Base-by-base conservation (phyloP, 1,140 invertebrate species). In the Pseudomyrmex sp. region DNA sequence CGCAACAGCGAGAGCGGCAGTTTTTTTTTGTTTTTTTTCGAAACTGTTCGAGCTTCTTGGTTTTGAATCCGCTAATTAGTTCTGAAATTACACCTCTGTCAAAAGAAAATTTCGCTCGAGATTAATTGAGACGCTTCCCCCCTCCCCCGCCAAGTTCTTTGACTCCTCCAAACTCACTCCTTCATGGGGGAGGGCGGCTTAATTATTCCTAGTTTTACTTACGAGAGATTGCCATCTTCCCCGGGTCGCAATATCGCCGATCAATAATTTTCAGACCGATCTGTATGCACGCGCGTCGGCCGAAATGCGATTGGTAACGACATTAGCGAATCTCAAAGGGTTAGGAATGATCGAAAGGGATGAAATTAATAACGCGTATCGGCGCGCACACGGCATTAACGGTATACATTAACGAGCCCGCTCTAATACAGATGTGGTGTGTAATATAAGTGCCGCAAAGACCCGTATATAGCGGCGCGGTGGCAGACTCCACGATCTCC, bases 381-480 rank as follows among this genome's bases (percentile, higher is more conserved):
- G 52, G 35, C 48, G 18, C 23, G 76, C 66, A 44, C 48, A 70
- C 44, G 20, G 50, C 65, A 80, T 80, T 80, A 80, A 80, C 76
- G 54, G 76, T 70, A 48, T 70, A 80, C 66, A 70, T 72, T 80
- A 80, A 80, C 76, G 44, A 72, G 56, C 59, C 54, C 35, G 15
- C 44, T 23, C n/a, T 8, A 18, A 18, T 48, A 59, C 54, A 59
- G 54, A 80, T 54, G 65, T 46, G 46, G 1, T 20, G 20, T 79
- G 76, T 80, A 80, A 80, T 72, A 80, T 80, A 80, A 80, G 66
- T 80, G 76, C 66, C 56, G 76, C 76, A 80, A 80, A 80, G 76
- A 72, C 76, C 35, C 66, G 44, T 80, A 61, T 70, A 80, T 72
- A 80, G 58, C 54, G 56, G 4, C 20, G 10, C 23, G 62, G 26